Base-by-base conservation (phyloP, 2,797 vertebrate genomes). In the Arremon brunneinucha region DNA sequence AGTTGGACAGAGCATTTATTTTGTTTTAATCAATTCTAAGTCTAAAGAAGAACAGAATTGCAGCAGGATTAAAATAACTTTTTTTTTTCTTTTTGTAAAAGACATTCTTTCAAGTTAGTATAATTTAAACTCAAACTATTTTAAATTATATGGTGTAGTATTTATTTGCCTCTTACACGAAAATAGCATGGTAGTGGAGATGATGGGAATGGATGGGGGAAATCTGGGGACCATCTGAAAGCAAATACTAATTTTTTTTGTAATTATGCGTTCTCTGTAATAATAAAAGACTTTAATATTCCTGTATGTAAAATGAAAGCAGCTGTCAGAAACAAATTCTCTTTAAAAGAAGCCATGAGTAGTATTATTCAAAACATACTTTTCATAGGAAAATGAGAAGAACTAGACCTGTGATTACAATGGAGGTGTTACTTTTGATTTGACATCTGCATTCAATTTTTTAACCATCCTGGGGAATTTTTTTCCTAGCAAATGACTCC, bases 21-120 rank as follows among this genome's bases (percentile, higher is more conserved):
- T 97, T 97, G 68, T 94, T 95, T 97, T 94, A 97, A 95, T 96
- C 35, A 93, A 28, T 87, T 96, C 5, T 91, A 95, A 93, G 44
- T 83, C 77, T 82, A 78, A 94, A 95, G 53, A 44, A 90, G 95
- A 94, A 52, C 2, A 94, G 23, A 83, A 63, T 55, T 68, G 63
- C 50, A 59, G 30, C 60, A 32, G 41, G 35, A 91, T 83, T 92
- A 70, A 91, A 69, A 59, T 74, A 79, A 32, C 21, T n/a, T 0
- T 34, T 34, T 34, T 50, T 57, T 59, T 19, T 9, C 24, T 56
- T 64, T 49, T 60, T 28, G 8, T 19, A 9, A 0, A 77, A 43
- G 1, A 32, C 4, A 37, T 24, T 4, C 32, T 79, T 83, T 89
- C 49, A 62, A 81, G 30, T 28, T 60, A 90, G 50, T n/a, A 30